phyloP scores from a whole-genome alignment of 2,113 vertebrate genomes.

The Crotalus helleri region DNA sequence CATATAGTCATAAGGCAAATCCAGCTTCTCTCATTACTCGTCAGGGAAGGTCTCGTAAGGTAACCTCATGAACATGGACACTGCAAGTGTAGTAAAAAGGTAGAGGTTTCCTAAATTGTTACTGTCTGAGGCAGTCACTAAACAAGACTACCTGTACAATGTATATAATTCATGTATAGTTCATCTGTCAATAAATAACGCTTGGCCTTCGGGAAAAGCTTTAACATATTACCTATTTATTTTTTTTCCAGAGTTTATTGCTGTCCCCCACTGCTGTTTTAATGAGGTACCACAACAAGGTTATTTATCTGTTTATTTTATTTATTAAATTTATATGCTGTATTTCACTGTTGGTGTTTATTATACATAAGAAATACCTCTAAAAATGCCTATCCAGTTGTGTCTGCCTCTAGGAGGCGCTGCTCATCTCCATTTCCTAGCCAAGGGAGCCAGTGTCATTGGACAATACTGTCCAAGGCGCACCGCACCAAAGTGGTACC shows the following conservation, averaged over 20 bases:
- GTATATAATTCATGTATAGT: not conserved
- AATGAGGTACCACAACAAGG: not conserved
- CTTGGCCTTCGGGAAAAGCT: not conserved
- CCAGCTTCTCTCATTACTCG: not conserved
- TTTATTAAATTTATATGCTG: too few relatives aligned
- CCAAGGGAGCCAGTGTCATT: not conserved
- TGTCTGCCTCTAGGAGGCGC: not conserved
- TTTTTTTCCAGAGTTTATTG: not conserved
- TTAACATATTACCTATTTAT: not conserved
- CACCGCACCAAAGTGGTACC: not conserved
- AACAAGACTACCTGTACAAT: not conserved
- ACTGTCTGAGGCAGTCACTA: not conserved
- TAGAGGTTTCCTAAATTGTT: not conserved
- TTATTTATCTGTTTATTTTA: not conserved
- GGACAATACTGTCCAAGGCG: not conserved
- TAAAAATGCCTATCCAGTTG: not conserved
- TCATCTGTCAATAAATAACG: not conserved
- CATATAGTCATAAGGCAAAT: not conserved
- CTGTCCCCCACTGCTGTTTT: not conserved
- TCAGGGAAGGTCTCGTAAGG: too few relatives aligned
- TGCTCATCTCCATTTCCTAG: not conserved
- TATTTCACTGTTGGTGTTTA: not conserved
- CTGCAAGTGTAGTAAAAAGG: not conserved
- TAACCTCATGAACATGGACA: not conserved
- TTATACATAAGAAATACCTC: not conserved